A percentile compares a stretch with the other conserved stretches of the same genome.
Evolutionary conservation across 1,140 invertebrate genomes (phyloP).

Genomic region (Tetramorium simillimum): DNA sequence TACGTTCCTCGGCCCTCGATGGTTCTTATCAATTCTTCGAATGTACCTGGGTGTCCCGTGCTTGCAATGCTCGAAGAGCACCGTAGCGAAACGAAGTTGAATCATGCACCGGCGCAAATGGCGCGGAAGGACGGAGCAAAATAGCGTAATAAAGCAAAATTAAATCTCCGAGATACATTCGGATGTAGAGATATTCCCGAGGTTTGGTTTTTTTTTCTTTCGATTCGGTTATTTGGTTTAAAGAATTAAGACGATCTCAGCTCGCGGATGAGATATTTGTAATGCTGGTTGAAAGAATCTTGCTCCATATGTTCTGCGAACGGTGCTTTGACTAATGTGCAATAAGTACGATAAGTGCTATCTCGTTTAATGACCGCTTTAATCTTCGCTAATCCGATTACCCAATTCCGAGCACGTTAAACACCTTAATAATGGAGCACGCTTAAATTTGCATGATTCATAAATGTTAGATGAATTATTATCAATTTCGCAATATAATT

Average conservation of each 20-base stretch:
- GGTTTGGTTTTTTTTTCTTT: not conserved
- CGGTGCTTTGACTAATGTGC: not conserved
- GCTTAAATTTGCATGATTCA: conserved; percentile 7
- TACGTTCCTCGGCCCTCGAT: not conserved
- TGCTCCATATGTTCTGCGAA: not conserved
- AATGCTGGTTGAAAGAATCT: not conserved
- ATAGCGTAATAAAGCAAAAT: not conserved
- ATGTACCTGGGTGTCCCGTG: not conserved
- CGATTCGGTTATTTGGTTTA: not conserved
- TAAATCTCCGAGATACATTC: not conserved
- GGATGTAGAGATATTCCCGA: not conserved
- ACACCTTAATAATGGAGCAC: conserved; percentile 10
- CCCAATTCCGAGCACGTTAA: conserved; percentile 20
- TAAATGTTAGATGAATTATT: conserved; percentile 37
- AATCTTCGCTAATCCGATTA: conserved; percentile 42
- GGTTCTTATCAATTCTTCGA: conserved; percentile 13
- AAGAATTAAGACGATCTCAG: not conserved
- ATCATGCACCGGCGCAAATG: not conserved
- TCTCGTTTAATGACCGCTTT: conserved; percentile 19
- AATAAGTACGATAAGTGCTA: conserved; percentile 23
- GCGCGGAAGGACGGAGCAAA: not conserved
- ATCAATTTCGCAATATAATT: conserved; percentile 45
- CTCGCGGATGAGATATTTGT: not conserved
- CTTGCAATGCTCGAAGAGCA: not conserved
- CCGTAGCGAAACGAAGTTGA: not conserved